Base-by-base conservation (phyloP, 92 coral and sea anemone species). In the Porites rus region DNA sequence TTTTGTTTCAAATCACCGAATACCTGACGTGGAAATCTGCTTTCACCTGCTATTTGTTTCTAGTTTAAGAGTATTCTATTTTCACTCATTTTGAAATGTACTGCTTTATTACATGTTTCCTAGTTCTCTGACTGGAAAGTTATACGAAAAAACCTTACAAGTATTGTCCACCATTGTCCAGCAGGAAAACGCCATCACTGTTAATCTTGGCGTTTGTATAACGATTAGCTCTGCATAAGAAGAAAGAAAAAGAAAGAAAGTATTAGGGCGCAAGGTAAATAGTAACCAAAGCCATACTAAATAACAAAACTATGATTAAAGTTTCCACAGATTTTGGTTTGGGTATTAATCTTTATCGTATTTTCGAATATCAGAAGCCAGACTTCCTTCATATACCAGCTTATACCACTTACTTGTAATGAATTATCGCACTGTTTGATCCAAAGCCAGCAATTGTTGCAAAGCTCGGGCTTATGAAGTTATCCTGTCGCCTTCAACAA, bases 371-470 rank as follows among this genome's bases (percentile, higher is more conserved):
- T 38, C 46, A 4, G 46, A 38, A 38, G 71, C 28, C 79, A 22
- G 64, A 5, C 8, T 76, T 24, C 4, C 1, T 72, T 6, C 18
- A 46, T 8, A 59, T 2, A 0, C 43, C 19, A 72, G 92, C 76
- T 90, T 8, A 59, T 2, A 0, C 43, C 19, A 72, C 93, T 80
- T 90, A 96, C 99, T 95, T 96, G 94, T 96, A 96, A 82, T 96
- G 99, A 28, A 97, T 97, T 51, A 97, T 91, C 58, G 99, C 99
- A 67, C 98, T 95, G 87, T 97, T 94, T 38, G 96, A 87, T 46
- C 99, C 99, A 75, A 93, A 94, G 7, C 97, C 97, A 54, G 99
- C 88, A 24, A 97, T 97, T 25, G 99, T 95, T 21, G 98, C 91
- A 85, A 97, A 97, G 78, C 99, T 97, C 5, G 88, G 96, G 78